These are phyloP conservation scores for Ischnura elegans DNA, from an alignment of 2,888 invertebrate genomes.

Conservation along the genomic window DNA sequence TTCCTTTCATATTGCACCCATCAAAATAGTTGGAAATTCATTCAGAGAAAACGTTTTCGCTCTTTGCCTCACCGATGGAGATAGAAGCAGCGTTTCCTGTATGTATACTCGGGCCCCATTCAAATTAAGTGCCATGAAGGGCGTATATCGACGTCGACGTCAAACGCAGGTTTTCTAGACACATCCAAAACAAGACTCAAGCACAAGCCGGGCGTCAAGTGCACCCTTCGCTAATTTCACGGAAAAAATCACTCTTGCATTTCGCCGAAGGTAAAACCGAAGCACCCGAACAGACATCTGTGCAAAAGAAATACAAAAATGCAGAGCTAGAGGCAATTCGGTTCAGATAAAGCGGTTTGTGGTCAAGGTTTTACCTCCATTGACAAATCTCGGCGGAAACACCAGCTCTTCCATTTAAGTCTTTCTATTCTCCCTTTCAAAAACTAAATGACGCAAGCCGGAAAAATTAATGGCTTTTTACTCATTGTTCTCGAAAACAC, in stretches of 20 bases:
- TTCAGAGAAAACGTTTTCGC: not conserved
- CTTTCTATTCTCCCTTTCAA: not conserved
- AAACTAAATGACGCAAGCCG: not conserved
- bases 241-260: not conserved
- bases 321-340: not conserved
- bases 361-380: not conserved
- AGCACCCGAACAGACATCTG: not conserved
- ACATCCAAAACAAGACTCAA: not conserved
- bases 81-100: not conserved
- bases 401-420: not conserved
- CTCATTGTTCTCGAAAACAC: not conserved
- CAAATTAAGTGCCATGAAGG: not conserved
- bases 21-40: too few relatives aligned
- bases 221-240: not conserved
- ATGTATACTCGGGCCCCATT: not conserved
- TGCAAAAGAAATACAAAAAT: not conserved
- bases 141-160: not conserved
- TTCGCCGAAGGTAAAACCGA: not conserved
- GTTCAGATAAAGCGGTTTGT: not conserved
- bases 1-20: too few relatives aligned
- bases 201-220: not conserved
- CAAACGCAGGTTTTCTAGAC: not conserved
- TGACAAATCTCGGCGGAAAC: not conserved
- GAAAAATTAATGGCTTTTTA: not conserved
- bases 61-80: not conserved